Conservation (phyloP, 2,888 invertebrate species). For the Podabrus alpinus region DNA sequence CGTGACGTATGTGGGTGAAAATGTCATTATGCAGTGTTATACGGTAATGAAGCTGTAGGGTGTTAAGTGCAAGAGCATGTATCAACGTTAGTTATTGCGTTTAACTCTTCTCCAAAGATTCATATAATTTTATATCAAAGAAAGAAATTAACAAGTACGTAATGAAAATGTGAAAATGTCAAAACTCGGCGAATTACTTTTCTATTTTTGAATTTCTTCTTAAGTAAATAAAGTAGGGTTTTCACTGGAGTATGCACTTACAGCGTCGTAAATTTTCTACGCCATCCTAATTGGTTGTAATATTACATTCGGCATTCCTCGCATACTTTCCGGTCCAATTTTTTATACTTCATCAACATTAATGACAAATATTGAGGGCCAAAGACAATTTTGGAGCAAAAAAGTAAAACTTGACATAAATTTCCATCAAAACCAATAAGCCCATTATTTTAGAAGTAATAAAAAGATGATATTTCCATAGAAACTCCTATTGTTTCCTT, state of each 20-base stretch:
- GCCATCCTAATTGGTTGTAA: neutral
- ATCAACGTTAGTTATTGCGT: constrained; percentile 46
- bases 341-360: neutral
- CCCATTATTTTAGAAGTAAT: constrained; percentile 37
- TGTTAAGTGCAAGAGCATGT: constrained; percentile 46
- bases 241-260: neutral
- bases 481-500: constrained; percentile 36
- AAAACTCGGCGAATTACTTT: neutral
- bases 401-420: constrained; percentile 28
- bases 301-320: neutral
- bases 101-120: constrained; percentile 41
- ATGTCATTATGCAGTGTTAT: constrained; percentile 33
- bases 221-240: neutral
- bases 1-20: constrained; percentile 36
- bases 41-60: constrained; percentile 40
- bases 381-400: neutral
- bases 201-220: neutral
- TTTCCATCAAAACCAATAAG: constrained; percentile 37
- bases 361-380: neutral
- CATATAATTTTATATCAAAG: constrained; percentile 40
- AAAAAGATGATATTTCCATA: constrained; percentile 36
- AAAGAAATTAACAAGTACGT: neutral
- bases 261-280: neutral
- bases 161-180: neutral
- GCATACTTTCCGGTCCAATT: neutral